Base-by-base conservation (phyloP, 1,140 invertebrate species). In the Tetragnatha versicolor region DNA sequence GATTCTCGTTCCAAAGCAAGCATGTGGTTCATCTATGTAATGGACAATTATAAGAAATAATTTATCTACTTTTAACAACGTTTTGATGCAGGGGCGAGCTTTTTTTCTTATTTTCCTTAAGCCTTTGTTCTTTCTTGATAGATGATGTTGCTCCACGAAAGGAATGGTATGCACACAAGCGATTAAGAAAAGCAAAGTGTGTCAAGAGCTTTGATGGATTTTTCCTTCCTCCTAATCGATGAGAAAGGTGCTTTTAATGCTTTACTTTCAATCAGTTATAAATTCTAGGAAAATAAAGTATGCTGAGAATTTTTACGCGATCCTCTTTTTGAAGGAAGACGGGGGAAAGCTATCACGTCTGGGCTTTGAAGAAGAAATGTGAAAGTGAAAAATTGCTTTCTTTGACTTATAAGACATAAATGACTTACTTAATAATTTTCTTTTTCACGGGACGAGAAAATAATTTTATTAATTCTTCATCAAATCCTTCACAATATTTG, bases 131-230 rank as follows among this genome's bases (percentile, higher is more conserved):
- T 47, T 25, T 20, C 3, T 10, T 68, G 65, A 49, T 68, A 49
- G 25, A 68, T 68, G 65, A 35, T 25, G 29, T 33, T 68, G 12
- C 29, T 47, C 25, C 4, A 49, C 14, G 49, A 68, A 33, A 68
- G 25, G 42, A 68, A 49, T 31, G 9, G 29, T 31, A 68, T 68
- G 29, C 27, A 68, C 17, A 49, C 65, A 49, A 68, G n/a, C 25
- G 65, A 68, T 68, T 68, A 49, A 33, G 65, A 68, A 49, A 68
- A 68, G 65, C 35, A 68, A 68, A 49, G 25, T 49, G 12, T 47
- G 65, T 68, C 17, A 65, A 42, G 58, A 61, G 20, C 17, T 1
- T 61, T 35, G 58, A 35, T 61, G n/a, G 53, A 39, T 65, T 14
- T 65, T 65, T n/a, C 12, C 29, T 4, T 20, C 33, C 9, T 39